Base-by-base conservation (phyloP, 2,113 vertebrate species). In the Columba livia region DNA sequence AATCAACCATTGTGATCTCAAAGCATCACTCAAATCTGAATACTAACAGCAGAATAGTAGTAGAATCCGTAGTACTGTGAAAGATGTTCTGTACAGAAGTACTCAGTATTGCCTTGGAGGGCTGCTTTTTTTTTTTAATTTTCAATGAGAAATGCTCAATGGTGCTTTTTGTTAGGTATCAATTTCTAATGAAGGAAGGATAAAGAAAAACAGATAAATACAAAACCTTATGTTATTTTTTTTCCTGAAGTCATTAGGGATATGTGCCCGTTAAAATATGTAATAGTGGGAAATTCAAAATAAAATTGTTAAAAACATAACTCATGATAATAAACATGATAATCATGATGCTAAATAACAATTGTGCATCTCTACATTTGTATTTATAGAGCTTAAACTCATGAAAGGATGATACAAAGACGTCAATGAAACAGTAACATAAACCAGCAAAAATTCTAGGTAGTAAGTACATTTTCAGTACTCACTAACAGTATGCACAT, bases 1-100 rank as follows among this genome's bases (percentile, higher is more conserved):
- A 64, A 40, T n/a, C 2, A 0, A 40, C 25, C 72, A 12, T 17
- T 1, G 0, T 58, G 29, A 28, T 57, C 40, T 78, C 48, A 67
- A 67, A 81, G 42, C 23, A 44, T 72, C 25, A 47, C 32, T 58
- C 12, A 38, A 42, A 44, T 75, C 62, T 75, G 14, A 84, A 40
- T 56, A 65, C 7, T 32, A 71, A 56, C 47, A 56, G 20, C 26
- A 29, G 38, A 60, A 61, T 13, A 66, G n/a, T n/a, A n/a, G n/a
- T n/a, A 51, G 24, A 8, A 16, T 36, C 40, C 85, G 19, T 32
- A 67, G 6, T 36, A n/a, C 12, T 15, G 8, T 42, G 31, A 82
- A 69, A 73, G 50, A 18, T 31, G 14, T 2, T 44, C 51, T 72
- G 5, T 20, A 54, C 9, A 51, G 58, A 57, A 34, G 9, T 62